phyloP scores from a whole-genome alignment of 1,140 invertebrate species.

The Pachypsylla venusta region DNA sequence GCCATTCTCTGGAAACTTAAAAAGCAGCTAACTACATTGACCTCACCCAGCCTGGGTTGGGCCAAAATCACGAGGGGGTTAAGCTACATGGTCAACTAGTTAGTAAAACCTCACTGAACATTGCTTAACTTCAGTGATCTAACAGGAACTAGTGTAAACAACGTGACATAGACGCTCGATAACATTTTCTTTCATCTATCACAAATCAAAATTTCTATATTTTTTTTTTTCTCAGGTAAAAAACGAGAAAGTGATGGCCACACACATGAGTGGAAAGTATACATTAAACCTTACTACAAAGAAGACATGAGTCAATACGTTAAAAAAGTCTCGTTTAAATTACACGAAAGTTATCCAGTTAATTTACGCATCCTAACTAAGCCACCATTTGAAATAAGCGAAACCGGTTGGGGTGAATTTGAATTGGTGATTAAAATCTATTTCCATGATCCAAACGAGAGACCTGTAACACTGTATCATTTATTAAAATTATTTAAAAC shows the following conservation, averaged over 20 bases:
- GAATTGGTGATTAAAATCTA: constrained; percentile 97
- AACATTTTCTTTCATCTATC: no score
- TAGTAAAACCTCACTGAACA: no score
- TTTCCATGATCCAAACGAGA: constrained; percentile 92
- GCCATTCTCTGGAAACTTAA: no score
- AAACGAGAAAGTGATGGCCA: constrained; percentile 98
- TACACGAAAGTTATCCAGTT: constrained; percentile 95
- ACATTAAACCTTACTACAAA: constrained; percentile 84
- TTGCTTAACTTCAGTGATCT: no score
- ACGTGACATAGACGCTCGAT: no score
- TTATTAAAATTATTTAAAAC: constrained; percentile 89
- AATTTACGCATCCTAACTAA: constrained; percentile 82
- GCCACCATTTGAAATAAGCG: constrained; percentile 92
- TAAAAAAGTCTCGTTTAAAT: constrained; percentile 93
- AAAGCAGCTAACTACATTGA: no score
- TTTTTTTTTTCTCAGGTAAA: constrained; percentile 36
- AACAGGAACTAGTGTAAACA: no score
- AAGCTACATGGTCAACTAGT: no score
- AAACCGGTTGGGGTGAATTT: constrained; percentile 99
- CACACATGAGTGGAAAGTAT: constrained; percentile 98
- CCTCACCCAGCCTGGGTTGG: no score
- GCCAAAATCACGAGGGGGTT: no score
- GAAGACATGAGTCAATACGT: constrained; percentile 91
- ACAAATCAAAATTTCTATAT: no score
- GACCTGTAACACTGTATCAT: constrained; percentile 89